Percentiles rank a stretch among this genome's conserved stretches.
phyloP scores from a whole-genome alignment of 2,888 invertebrate genomes.

The Eupithecia centaureata region DNA sequence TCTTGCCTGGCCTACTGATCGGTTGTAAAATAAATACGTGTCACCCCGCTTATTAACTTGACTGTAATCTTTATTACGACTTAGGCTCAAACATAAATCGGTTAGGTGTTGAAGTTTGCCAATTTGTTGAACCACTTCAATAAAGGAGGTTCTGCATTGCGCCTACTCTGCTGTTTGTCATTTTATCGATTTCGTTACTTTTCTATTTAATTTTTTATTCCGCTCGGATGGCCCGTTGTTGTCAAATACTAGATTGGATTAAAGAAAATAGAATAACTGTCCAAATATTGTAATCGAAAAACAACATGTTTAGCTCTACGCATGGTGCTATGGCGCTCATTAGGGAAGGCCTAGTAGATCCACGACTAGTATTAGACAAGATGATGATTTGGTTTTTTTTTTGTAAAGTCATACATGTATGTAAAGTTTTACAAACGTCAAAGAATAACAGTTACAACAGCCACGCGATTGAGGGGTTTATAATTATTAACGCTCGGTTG shows the following conservation, averaged over 20 bases:
- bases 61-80: neutral
- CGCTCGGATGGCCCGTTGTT: neutral
- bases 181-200: neutral
- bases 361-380: too few relatives aligned
- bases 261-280: neutral
- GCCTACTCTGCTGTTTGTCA: too few relatives aligned
- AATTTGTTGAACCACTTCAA: neutral
- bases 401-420: too few relatives aligned
- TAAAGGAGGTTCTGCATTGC: neutral
- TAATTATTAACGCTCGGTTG: slow-evolving; percentile 1
- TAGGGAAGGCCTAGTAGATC: too few relatives aligned
- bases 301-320: too few relatives aligned
- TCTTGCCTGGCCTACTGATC: too few relatives aligned
- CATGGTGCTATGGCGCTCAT: too few relatives aligned
- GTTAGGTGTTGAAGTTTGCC: neutral
- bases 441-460: neutral
- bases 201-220: too few relatives aligned
- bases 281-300: too few relatives aligned
- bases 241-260: neutral
- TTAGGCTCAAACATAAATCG: neutral
- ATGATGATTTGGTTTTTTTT: neutral
- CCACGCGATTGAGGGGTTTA: slow-evolving; percentile 7
- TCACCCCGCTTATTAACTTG: too few relatives aligned
- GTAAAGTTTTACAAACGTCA: neutral
- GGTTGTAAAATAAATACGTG: too few relatives aligned